Evolutionary conservation across 2,113 vertebrate species (phyloP), one percentile per base, ranked within the genome.

Genomic region (Cromileptes altivelis): DNA sequence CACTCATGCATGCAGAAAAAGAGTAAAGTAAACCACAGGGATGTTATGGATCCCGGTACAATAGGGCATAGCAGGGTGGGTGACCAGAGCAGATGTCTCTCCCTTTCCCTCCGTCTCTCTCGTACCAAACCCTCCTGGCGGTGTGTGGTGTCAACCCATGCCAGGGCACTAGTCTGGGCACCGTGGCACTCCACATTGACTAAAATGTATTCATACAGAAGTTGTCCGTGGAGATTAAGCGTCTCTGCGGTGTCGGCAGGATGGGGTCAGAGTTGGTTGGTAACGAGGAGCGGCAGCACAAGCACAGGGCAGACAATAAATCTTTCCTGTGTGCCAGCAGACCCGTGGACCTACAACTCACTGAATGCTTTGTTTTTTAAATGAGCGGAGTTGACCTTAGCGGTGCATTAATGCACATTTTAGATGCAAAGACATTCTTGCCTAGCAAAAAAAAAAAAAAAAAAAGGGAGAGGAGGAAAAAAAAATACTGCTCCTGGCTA

Each of bases 331-430:
- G 87, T 77, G 91, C 91, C 85, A 78, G 86, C 68, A 84, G 86
- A 89, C 81, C 82, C 37, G 13, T 75, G 71, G 77, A 80, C 79
- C 82, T 81, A 75, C 89, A 85, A 78, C 85, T 87, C 83, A 89
- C 75, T 25, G 63, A 79, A 80, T 80, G 85, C 81, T 92, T 93
- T 88, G 89, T 92, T 94, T 94, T 93, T 94, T 65, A 92, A 94
- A 93, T 90, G 49, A 92, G 86, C 78, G 17, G 33, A 82, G 82
- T 86, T 94, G 91, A 93, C 93, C 92, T 93, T 85, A 89, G 74
- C 13, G 18, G 69, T 90, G 72, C 89, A 91, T 76, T 92, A 90
- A 91, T 88, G 79, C 85, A 85, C 80, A 93, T 93, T 92, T 93
- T 68, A 82, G 77, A 92, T 89, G 88, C 91, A 91, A 91, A 92